These are phyloP conservation scores for Neosilurus hyrtlii DNA, from an alignment of 2,797 vertebrate species.

Conservation along the genomic window DNA sequence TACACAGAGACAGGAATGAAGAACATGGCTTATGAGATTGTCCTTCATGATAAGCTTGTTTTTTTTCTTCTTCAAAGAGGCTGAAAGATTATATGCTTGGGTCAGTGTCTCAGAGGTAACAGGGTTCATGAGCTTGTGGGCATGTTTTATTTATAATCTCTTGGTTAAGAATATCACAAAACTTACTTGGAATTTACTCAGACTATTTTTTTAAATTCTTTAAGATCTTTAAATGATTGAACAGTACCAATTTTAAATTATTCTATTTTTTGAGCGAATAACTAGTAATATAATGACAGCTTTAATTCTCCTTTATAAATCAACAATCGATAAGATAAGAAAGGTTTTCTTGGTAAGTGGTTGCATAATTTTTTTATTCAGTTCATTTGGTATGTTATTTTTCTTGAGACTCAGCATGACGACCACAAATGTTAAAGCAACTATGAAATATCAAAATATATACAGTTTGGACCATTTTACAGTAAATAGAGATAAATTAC, in stretches of 20 bases:
- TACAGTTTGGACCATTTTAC: neutral
- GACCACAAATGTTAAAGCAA: neutral
- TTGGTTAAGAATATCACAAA: neutral
- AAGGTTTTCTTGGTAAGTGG: neutral
- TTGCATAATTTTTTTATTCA: neutral
- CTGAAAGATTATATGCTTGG: neutral
- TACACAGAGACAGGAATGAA: constrained; percentile 34
- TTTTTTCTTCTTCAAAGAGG: neutral
- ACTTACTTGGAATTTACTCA: too few species aligned
- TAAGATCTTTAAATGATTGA: neutral
- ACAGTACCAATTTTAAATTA: too few species aligned
- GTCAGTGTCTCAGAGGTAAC: neutral
- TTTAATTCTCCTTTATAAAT: too few species aligned
- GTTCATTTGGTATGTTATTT: neutral
- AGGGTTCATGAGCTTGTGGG: neutral
- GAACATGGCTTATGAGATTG: constrained; percentile 44
- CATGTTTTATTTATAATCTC: neutral
- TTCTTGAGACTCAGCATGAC: neutral
- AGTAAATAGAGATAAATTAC: neutral
- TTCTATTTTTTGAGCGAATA: too few species aligned
- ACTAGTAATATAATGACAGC: too few species aligned
- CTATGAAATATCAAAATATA: neutral
- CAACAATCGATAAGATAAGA: neutral
- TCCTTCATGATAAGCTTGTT: neutral
- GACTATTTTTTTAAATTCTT: too few species aligned